A percentile compares a stretch with the other conserved stretches of the same genome.
Evolutionary conservation across 2,888 invertebrate species (phyloP).

Genomic region (Sesia apiformis): DNA sequence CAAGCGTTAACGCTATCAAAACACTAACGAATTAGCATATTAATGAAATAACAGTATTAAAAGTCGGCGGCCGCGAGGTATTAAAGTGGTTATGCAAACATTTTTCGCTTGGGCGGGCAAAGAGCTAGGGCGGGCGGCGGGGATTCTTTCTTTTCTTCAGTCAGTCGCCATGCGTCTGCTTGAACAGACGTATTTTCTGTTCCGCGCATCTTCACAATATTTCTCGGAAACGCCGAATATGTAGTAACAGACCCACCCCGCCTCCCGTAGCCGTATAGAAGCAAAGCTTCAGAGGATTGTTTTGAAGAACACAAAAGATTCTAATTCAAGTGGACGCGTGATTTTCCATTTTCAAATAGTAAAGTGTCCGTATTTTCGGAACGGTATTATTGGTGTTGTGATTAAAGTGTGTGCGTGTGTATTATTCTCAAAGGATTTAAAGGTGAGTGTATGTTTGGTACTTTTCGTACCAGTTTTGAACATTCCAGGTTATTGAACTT

Average conservation of each 20-base stretch:
- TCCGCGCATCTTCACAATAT: background rate
- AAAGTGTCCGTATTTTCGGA: background rate
- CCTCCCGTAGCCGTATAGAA: background rate
- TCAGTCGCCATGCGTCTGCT: background rate
- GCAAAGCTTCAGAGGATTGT: background rate
- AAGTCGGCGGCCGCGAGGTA: conserved; percentile 17
- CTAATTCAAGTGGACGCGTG: background rate
- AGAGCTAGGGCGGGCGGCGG: background rate
- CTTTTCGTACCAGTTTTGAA: background rate
- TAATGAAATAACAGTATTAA: conserved; percentile 35
- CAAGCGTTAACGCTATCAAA: conserved; percentile 5
- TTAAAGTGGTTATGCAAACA: conserved; percentile 32
- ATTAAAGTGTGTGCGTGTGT: background rate
- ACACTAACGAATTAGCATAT: conserved; percentile 22
- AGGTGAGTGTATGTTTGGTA: background rate
- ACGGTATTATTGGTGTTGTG: background rate
- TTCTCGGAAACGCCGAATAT: background rate
- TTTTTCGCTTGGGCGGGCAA: conserved; percentile 51
- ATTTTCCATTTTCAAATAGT: background rate
- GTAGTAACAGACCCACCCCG: background rate
- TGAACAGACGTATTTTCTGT: background rate
- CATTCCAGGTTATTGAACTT: too few relatives aligned
- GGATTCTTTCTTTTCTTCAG: background rate
- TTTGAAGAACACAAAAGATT: background rate
- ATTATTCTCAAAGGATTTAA: background rate